Base-by-base conservation (phyloP, 2,888 invertebrate genomes). In the Mellilla xanthometata region DNA sequence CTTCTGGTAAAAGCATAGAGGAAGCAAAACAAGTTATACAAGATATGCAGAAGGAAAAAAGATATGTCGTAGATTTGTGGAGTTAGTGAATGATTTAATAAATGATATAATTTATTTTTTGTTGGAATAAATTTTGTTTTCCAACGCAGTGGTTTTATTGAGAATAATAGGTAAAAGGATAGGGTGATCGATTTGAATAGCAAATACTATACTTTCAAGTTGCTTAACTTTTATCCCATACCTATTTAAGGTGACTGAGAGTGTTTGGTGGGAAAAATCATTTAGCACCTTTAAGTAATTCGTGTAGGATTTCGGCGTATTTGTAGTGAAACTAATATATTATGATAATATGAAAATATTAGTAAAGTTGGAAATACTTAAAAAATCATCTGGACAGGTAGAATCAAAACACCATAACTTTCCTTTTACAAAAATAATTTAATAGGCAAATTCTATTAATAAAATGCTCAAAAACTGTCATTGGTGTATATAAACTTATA, bases 61-160 rank as follows among this genome's bases (percentile, higher is more conserved):
- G 84, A 76, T 93, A 92, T 70, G 64, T 92, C 23, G 90, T 92
- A 62, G 94, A 94, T 78, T 68, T 91, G 40, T 94, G 94, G 94
- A 77, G 82, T 49, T 93, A 64, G n/a, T n/a, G n/a, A 74, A 6
- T 63, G 27, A 24, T 31, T 12, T n/a, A 24, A 27, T 9, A 15
- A 13, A 13, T 1, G 1, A 7, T 24, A n/a, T 23, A 7, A n/a
- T n/a, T 24, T 27, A 30, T 27, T 26, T 22, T 15, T 9, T 19
- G 24, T 24, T 24, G 2, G 22, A 35, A 23, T 15, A 35, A 26
- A 15, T 30, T n/a, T 23, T 33, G 19, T 40, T 11, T 26, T 27
- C 9, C 12, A 1, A 1, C 2, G 8, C 3, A 1, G 1, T 24
- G 24, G 15, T 19, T 19, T 19, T 19, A 1, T 15, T n/a, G n/a